A percentile compares a stretch with the other conserved stretches of the same genome.
These are phyloP conservation scores for Mionectes olivaceus DNA, from an alignment of 2,797 vertebrate genomes.

Conservation along the genomic window DNA sequence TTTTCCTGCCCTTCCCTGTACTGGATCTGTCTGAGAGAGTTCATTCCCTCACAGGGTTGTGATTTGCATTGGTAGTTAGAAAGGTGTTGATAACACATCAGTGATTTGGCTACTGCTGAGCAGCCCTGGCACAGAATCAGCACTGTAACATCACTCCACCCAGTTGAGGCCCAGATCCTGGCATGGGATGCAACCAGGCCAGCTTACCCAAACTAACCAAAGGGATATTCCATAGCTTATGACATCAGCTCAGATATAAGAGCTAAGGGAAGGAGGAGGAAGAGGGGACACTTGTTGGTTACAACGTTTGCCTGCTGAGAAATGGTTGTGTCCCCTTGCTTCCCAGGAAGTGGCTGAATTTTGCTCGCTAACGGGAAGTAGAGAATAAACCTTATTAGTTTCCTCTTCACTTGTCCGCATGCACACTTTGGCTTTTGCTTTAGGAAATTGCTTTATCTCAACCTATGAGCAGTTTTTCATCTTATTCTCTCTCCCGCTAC, in stretches of 20 bases:
- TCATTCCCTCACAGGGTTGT: neutral
- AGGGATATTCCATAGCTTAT: neutral
- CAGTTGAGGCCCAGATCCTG: neutral
- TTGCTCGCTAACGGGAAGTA: neutral
- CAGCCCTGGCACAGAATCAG: neutral
- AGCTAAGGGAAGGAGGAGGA: neutral
- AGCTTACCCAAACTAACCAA: neutral
- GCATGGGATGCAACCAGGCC: neutral
- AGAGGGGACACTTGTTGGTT: neutral
- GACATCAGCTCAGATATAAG: neutral
- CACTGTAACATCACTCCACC: neutral
- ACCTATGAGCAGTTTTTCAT: neutral
- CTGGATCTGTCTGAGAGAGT: neutral
- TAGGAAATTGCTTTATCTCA: neutral
- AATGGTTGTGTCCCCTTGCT: neutral
- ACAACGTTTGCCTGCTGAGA: neutral
- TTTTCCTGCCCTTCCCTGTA: accelerated
- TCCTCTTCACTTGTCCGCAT: neutral
- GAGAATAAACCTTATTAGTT: neutral
- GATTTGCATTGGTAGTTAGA: neutral
- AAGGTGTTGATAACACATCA: neutral
- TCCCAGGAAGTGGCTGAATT: neutral
- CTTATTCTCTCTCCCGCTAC: neutral
- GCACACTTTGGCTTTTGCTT: neutral
- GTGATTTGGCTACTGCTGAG: neutral